Evolutionary conservation across 2,888 invertebrate genomes (phyloP).

Genomic region (Nymphalis polychloros): DNA sequence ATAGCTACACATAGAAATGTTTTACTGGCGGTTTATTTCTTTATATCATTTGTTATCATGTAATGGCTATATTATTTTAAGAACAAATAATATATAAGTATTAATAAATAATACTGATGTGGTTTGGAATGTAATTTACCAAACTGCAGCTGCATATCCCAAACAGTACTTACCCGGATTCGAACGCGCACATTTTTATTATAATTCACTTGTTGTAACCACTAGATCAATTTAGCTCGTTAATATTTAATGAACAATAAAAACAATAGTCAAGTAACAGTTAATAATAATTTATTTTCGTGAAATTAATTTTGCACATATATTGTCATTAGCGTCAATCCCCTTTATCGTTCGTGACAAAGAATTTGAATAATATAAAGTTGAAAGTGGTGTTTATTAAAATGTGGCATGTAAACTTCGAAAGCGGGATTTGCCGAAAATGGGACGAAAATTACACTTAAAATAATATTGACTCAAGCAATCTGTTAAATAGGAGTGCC

Average conservation of each 20-base stretch:
- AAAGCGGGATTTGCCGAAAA: constrained; percentile 28
- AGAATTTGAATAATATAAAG: constrained; percentile 14
- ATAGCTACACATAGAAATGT: constrained; percentile 50
- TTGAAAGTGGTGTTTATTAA: constrained; percentile 38
- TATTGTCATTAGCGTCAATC: background rate
- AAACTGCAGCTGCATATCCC: too few species aligned
- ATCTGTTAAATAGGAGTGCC: constrained; percentile 46
- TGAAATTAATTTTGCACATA: too few species aligned
- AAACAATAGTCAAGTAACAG: too few species aligned
- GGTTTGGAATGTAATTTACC: too few species aligned
- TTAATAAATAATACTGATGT: background rate
- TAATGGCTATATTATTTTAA: constrained; percentile 26
- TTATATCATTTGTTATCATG: constrained; percentile 45
- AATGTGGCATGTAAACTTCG: constrained; percentile 36
- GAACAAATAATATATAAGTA: background rate
- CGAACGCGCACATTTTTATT: too few species aligned
- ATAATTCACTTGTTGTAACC: too few species aligned
- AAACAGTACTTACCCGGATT: too few species aligned
- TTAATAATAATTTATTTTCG: too few species aligned
- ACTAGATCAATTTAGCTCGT: too few species aligned
- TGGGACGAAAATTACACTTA: constrained; percentile 41
- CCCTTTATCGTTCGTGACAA: background rate
- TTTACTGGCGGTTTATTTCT: constrained; percentile 49
- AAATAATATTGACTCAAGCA: constrained; percentile 50
- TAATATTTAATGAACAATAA: too few species aligned